Base-by-base conservation (phyloP, 2,113 vertebrate species). In the Dolichotis patagonum region DNA sequence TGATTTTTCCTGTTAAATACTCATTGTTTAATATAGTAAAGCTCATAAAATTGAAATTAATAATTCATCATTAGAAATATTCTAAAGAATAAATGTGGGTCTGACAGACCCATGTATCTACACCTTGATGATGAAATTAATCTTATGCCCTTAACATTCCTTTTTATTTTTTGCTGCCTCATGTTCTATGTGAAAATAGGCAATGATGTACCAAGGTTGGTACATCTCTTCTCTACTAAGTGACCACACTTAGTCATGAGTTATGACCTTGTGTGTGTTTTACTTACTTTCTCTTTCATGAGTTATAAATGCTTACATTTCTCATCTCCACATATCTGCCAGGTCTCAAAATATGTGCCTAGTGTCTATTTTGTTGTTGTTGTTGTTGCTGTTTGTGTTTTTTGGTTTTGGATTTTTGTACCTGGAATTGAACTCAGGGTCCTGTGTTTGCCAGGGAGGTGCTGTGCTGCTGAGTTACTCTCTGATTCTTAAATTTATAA, bases 261-360 rank as follows among this genome's bases (percentile, higher is more conserved):
- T 91, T 54, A 96, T 71, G 19, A 75, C 38, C 28, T 62, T 62
- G 0, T 84, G 22, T 94, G 46, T 71, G n/a, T 90, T 97, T 85
- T 71, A 67, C 24, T 78, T 58, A 85, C 28, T 90, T 10, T 87
- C 38, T 95, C 43, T n/a, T 82, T 95, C 54, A 90, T 49, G 91
- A 89, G 32, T 71, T 78, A 77, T 16, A 91, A 89, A 7, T 38
- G 73, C 13, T 22, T 96, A 38, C 28, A 41, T 65, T 87, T 96
- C 82, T 82, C 85, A 63, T 91, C 30, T 91, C 19, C 32, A 86
- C 5, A n/a, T 84, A 89, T 17, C n/a, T 69, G 38, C 7, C 30
- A 80, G 9, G 35, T 81, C 60, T 58, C 32, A 89, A 71, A 85
- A 78, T 1, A 58, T 19, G 20, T 11, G 8, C 1, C 83, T 58